These are phyloP conservation scores for Nemoura dubitans DNA, from an alignment of 2,888 invertebrate genomes.

Conservation along the genomic window DNA sequence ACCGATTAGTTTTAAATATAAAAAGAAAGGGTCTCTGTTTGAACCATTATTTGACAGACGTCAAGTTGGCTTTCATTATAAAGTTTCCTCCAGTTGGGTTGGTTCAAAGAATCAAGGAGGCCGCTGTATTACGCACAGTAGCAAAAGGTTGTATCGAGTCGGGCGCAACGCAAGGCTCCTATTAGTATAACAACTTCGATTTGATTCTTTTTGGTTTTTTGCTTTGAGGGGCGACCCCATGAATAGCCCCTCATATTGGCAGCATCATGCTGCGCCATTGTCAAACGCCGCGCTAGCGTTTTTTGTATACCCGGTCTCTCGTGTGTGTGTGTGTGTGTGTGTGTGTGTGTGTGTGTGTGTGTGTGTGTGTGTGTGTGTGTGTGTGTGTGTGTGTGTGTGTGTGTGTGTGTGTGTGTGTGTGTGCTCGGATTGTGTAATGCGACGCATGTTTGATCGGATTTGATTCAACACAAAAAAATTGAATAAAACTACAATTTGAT, in stretches of 20 bases:
- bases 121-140: too few species aligned
- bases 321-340: too few species aligned
- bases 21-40: background rate
- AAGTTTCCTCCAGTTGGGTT: constrained; percentile 10
- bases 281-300: background rate
- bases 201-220: background rate
- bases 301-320: background rate
- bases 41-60: background rate
- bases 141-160: background rate
- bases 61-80: constrained; percentile 20
- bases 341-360: too few species aligned
- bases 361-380: too few species aligned
- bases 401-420: too few species aligned
- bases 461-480: constrained; percentile 1
- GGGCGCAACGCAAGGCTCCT: background rate
- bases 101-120: background rate
- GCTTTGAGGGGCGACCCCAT: background rate
- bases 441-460: constrained; percentile 15
- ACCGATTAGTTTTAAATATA: background rate
- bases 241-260: constrained; percentile 12
- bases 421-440: background rate
- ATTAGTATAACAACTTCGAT: constrained; percentile 7
- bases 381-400: too few species aligned
- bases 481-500: constrained; percentile 21
- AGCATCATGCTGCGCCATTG: constrained; percentile 12